phyloP scores from a whole-genome alignment of 2,113 vertebrate species.

The Danio rerio region GRCz12tu NC_133182.1:56084501-56085000 shows the following conservation, averaged over 20 bases:
- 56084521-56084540: conserved; percentile 69
- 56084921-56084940: not conserved
- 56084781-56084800: not conserved
- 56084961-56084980: too few relatives aligned
- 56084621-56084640: conserved; percentile 56
- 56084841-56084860: not conserved
- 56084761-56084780: not conserved
- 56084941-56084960: too few relatives aligned
- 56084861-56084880: too few relatives aligned
- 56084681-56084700: not conserved
- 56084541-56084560: conserved; percentile 64
- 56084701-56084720: not conserved
- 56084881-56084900: too few relatives aligned
- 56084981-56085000: too few relatives aligned
- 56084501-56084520: conserved; percentile 60
- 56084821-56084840: too few relatives aligned
- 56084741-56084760: not conserved
- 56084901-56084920: too few relatives aligned
- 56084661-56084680: conserved; percentile 25
- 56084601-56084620: conserved; percentile 60
- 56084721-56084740: not conserved
- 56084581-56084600: conserved; percentile 67
- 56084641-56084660: conserved; percentile 55
- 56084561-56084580: conserved; percentile 61
- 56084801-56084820: not conserved